A percentile compares a stretch with the other conserved stretches of the same genome.
Conservation (phyloP, 2,888 invertebrate species). For the Parnassius smintheus region DNA sequence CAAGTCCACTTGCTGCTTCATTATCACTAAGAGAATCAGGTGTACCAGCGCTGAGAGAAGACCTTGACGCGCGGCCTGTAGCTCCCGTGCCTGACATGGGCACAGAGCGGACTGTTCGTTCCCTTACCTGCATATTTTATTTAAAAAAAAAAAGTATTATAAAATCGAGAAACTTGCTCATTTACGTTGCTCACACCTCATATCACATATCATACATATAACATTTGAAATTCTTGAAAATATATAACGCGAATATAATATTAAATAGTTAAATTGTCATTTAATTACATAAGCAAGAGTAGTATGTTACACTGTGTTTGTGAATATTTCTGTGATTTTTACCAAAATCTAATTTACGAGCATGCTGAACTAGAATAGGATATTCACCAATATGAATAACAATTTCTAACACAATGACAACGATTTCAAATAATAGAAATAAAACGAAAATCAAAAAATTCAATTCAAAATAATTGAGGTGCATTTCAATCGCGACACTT, state of each 20-base stretch:
- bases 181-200: too few relatives aligned
- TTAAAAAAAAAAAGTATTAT: background rate
- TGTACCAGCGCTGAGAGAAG: conserved; percentile 91
- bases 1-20: conserved; percentile 88
- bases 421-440: conserved; percentile 45
- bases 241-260: too few relatives aligned
- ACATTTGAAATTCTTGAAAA: too few relatives aligned
- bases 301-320: conserved; percentile 23
- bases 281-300: conserved; percentile 17
- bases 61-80: conserved; percentile 85
- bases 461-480: conserved; percentile 45
- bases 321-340: conserved; percentile 19
- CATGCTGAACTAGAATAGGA: conserved; percentile 63
- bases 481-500: conserved; percentile 52
- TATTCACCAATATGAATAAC: conserved; percentile 36
- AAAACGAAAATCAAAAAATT: conserved; percentile 46
- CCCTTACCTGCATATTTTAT: conserved; percentile 88
- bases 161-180: too few relatives aligned
- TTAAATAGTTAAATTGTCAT: too few relatives aligned
- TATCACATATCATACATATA: too few relatives aligned
- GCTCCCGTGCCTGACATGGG: conserved; percentile 87
- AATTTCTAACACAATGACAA: conserved; percentile 51
- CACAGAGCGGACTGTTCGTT: conserved; percentile 94
- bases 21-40: conserved; percentile 95
- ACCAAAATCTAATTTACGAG: conserved; percentile 35